Conservation (phyloP, 1,140 invertebrate species). For the Lordiphosa clarofinis region DNA sequence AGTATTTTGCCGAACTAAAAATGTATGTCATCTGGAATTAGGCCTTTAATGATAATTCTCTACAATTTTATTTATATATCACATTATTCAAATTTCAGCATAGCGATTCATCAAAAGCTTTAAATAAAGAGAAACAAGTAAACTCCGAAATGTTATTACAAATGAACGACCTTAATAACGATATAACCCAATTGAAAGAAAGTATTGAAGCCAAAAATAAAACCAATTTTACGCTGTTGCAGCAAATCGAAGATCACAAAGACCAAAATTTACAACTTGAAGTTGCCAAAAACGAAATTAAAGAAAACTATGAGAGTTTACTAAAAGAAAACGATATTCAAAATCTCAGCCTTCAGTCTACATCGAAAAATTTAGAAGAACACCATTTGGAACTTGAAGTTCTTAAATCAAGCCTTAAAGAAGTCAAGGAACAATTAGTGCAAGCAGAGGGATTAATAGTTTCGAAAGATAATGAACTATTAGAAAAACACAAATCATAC, state of each 20-base stretch:
- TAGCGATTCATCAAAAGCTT: slow-evolving; percentile 52
- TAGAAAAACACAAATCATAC: slow-evolving; percentile 14
- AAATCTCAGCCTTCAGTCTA: slow-evolving; percentile 24
- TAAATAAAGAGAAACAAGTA: slow-evolving; percentile 61
- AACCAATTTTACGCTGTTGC: slow-evolving; percentile 26
- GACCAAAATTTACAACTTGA: slow-evolving; percentile 36
- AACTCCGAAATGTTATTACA: slow-evolving; percentile 50
- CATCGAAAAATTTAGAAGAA: slow-evolving; percentile 32
- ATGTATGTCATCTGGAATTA: too few relatives aligned
- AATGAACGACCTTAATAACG: slow-evolving; percentile 51
- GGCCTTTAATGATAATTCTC: too few relatives aligned
- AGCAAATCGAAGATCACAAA: slow-evolving; percentile 53
- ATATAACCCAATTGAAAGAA: slow-evolving; percentile 38
- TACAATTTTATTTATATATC: too few relatives aligned
- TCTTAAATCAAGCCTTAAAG: slow-evolving; percentile 21
- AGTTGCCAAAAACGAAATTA: slow-evolving; percentile 27
- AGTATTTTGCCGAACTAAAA: too few relatives aligned
- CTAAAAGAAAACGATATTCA: slow-evolving; percentile 51
- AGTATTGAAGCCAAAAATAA: slow-evolving; percentile 39
- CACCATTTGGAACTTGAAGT: slow-evolving; percentile 39
- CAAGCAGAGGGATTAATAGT: slow-evolving; percentile 35
- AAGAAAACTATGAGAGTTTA: slow-evolving; percentile 41
- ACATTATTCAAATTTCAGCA: slow-evolving; percentile 31
- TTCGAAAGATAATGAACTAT: slow-evolving; percentile 28
- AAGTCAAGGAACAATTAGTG: slow-evolving; percentile 36